These are phyloP conservation scores for Alca torda DNA, from an alignment of 2,797 vertebrate genomes.

Conservation along the genomic window DNA sequence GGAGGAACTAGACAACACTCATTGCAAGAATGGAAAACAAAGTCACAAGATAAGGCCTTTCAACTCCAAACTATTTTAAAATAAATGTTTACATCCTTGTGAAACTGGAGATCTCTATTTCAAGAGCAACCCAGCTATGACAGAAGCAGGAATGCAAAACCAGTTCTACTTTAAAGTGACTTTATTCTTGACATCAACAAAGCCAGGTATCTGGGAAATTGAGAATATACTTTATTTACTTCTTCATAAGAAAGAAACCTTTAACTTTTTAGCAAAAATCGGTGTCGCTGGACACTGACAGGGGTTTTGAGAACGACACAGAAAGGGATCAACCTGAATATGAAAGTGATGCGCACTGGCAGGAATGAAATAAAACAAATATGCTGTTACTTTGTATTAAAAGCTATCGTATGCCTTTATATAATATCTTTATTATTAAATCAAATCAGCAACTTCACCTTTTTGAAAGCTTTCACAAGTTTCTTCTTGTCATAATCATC, in stretches of 20 bases:
- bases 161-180: background rate
- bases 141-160: background rate
- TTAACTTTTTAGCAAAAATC: background rate
- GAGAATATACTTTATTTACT: background rate
- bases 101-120: background rate
- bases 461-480: slow-evolving; percentile 88
- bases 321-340: background rate
- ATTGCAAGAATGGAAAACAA: background rate
- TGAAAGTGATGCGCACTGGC: background rate
- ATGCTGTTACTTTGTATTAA: background rate
- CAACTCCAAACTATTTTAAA: background rate
- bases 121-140: background rate
- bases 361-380: background rate
- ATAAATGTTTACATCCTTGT: background rate
- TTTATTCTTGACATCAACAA: background rate
- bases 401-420: background rate
- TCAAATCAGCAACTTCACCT: slow-evolving; percentile 65
- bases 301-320: background rate
- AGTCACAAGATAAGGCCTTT: background rate
- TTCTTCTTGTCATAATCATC: slow-evolving; percentile 89
- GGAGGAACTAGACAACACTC: background rate
- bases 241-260: background rate
- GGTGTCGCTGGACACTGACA: background rate
- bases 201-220: background rate
- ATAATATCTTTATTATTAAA: background rate